A percentile compares a stretch with the other conserved stretches of the same genome.
Evolutionary conservation across 1,140 invertebrate genomes (phyloP).

Genomic region (Pygmarrhopalites habei): DNA sequence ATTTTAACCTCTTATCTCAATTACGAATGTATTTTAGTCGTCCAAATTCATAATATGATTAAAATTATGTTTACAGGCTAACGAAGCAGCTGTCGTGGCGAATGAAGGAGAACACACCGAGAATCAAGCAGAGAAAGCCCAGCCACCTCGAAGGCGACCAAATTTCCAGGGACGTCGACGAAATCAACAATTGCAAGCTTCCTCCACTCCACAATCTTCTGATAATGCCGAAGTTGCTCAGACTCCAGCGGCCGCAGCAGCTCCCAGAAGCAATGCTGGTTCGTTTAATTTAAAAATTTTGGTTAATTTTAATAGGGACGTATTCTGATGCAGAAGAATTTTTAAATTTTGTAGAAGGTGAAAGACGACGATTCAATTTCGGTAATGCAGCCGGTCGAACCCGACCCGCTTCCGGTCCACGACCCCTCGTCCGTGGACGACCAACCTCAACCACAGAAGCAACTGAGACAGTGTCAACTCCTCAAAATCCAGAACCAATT

Average conservation of each 20-base stretch:
- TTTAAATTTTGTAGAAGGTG: not conserved
- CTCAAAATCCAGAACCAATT: constrained; percentile 16
- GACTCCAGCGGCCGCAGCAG: not conserved
- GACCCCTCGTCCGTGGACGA: constrained; percentile 13
- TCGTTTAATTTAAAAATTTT: too few relatives aligned
- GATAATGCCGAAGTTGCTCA: not conserved
- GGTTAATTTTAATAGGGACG: not conserved
- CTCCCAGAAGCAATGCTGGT: constrained; percentile 4
- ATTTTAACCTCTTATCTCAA: too few relatives aligned
- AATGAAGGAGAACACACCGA: constrained; percentile 9
- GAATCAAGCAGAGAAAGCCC: not conserved
- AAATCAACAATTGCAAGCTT: constrained; percentile 1
- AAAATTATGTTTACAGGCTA: too few relatives aligned
- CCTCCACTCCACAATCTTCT: not conserved
- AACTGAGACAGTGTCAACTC: constrained; percentile 2
- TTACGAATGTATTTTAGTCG: too few relatives aligned
- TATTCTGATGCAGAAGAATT: too few relatives aligned
- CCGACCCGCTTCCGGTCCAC: constrained; percentile 10
- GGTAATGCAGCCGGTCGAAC: constrained; percentile 17
- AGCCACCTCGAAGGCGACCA: constrained; percentile 7
- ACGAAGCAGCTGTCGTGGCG: too few relatives aligned
- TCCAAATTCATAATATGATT: too few relatives aligned
- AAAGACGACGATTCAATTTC: constrained; percentile 25
- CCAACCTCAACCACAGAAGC: constrained; percentile 32
- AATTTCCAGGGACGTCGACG: constrained; percentile 3